These are phyloP conservation scores for Hemiprocne comata DNA, from an alignment of 2,113 vertebrate species.

Conservation along the genomic window DNA sequence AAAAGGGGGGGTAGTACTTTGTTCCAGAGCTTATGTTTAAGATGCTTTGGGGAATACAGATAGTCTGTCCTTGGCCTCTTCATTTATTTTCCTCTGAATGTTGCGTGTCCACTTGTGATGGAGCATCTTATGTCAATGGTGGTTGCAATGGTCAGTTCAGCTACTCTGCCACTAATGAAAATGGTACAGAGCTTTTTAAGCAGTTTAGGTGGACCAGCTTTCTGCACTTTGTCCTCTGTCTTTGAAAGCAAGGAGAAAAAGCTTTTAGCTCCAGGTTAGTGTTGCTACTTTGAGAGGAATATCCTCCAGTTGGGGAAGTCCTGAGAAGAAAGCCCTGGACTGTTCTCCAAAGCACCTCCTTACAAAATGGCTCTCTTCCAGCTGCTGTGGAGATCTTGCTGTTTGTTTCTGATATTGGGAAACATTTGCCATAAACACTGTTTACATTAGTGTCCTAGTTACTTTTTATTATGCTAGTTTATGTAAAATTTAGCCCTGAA, in stretches of 20 bases:
- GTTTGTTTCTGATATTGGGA: neutral
- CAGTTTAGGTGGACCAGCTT: neutral
- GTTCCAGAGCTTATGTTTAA: neutral
- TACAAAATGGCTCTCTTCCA: neutral
- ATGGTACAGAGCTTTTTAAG: neutral
- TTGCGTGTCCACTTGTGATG: neutral
- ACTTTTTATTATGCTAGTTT: neutral
- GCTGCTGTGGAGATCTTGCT: neutral
- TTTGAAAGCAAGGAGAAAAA: neutral
- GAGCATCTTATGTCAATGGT: accelerated
- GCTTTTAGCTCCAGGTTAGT: neutral
- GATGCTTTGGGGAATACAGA: neutral
- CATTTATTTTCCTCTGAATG: neutral
- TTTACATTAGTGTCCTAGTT: neutral
- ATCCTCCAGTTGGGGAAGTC: neutral
- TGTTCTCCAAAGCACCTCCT: neutral
- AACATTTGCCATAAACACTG: neutral
- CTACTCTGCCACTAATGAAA: neutral
- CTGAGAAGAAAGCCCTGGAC: neutral
- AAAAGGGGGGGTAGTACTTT: neutral
- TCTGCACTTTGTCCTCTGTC: neutral
- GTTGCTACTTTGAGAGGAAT: neutral
- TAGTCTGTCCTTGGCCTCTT: neutral
- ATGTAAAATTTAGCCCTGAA: neutral
- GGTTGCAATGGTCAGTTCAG: neutral